Base-by-base conservation (phyloP, 2,113 vertebrate genomes). In the Pomatostomus ruficeps region DNA sequence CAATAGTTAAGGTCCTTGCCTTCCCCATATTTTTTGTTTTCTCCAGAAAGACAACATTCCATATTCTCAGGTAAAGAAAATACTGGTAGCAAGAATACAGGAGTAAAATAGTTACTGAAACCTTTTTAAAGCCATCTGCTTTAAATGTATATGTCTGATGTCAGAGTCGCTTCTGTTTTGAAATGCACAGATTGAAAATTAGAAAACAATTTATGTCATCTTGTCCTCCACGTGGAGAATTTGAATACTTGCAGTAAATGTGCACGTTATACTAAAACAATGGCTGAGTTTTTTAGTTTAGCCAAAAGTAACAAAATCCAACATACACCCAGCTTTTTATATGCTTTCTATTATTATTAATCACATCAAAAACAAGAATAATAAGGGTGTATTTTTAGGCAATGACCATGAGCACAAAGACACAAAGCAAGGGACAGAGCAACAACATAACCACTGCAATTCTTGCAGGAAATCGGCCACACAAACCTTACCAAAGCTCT, bases 171-270 rank as follows among this genome's bases (percentile, higher is more conserved):
- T 55, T 82, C 52, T 29, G 9, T 67, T 91, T 81, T 28, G n/a
- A 81, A 89, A 87, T 18, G 29, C 29, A 71, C 2, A 81, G 22
- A 71, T 7, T 76, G 29, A 89, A 90, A 89, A 85, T 18, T 15
- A 63, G 22, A 16, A 52, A 63, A 59, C 10, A 25, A 35, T 38
- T 82, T 36, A 51, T 40, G 20, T 36, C 33, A 24, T 11, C 26
- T 49, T 58, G 36, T 57, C 35, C 23, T 73, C 36, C 20, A 49
- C 0, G 1, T 1, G 0, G 15, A 65, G 9, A 25, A 29, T 36
- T 90, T 31, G 0, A 71, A 61, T 12, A 79, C 28, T 72, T 55
- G 15, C 15, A 78, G 62, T 22, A 74, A 25, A 67, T 20, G 17
- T 9, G 9, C 40, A 85, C 0, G 0, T 55, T 40, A 52, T 8